These are phyloP conservation scores for Thalassaphorura encarpata DNA, from an alignment of 1,140 invertebrate genomes.

Conservation along the genomic window DNA sequence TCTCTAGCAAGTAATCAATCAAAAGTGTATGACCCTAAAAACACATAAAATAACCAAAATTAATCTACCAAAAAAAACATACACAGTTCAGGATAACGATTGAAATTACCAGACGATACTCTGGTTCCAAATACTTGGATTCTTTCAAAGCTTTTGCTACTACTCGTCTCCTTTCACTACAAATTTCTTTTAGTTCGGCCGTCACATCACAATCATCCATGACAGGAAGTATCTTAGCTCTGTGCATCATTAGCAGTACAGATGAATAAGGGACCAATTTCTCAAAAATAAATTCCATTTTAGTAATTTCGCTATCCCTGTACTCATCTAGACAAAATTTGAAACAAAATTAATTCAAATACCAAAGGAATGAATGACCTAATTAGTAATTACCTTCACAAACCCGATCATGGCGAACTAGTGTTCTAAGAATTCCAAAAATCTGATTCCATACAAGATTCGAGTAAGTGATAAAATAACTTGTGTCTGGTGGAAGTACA, in stretches of 20 bases:
- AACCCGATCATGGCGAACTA: conserved; percentile 20
- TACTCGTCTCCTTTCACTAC: conserved; percentile 6
- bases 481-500: conserved; percentile 21
- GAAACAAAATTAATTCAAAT: not conserved
- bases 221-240: conserved; percentile 24
- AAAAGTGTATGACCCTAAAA: conserved; percentile 20
- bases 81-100: not conserved
- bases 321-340: not conserved
- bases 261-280: conserved; percentile 30
- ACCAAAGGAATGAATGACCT: not conserved
- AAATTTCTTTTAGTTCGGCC: not conserved
- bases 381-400: conserved; percentile 16
- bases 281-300: conserved; percentile 15
- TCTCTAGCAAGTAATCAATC: conserved; percentile 25
- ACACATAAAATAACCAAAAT: not conserved
- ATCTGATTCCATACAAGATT: conserved; percentile 27
- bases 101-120: conserved; percentile 16
- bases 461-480: conserved; percentile 24
- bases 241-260: conserved; percentile 23
- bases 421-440: conserved; percentile 12
- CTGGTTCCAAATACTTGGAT: conserved; percentile 13
- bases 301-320: conserved; percentile 4
- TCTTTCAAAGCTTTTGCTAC: conserved; percentile 14
- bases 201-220: not conserved
- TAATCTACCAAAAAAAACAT: not conserved